Evolutionary conservation across 2,888 invertebrate species (phyloP), one percentile per base, ranked within the genome.

Genomic region (Sinotaia quadrata): DNA sequence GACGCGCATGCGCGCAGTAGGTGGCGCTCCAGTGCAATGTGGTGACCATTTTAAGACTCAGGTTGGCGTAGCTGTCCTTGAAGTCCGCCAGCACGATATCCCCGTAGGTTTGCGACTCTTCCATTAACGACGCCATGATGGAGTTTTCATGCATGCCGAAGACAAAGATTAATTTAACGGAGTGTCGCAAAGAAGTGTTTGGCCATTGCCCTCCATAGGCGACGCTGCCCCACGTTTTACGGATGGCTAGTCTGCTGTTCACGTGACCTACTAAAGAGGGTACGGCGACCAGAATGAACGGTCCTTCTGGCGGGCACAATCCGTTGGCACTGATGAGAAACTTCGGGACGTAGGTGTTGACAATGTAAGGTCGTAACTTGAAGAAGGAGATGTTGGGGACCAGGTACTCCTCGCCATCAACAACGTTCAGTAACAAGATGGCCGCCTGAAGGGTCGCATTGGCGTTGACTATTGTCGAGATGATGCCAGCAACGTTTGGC

Each of bases 21-120:
- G 34, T 49, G 34, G 33, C n/a, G n/a, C 44, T 58, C 58, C 49
- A 67, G 37, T 57, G 29, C 1, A 67, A 36, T 7, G 29, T 58
- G 15, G 52, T 37, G 24, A 52, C 4, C 12, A 58, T 34, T 36
- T 67, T 67, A 24, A 27, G 24, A 12, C 60, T 57, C 15, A 67
- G 59, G 24, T 67, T 67, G 12, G 41, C 37, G 58, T 67, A 67
- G 2, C 60, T 33, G 49, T 67, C 67, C 18, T 24, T 24, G 41
- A 59, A 52, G 59, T 60, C 60, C 1, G 51, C 60, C 3, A 31
- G n/a, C 33, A 67, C 34, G 10, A 67, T 27, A 44, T 67, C 67
- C 27, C 52, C 15, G 34, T 24, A 56, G 27, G 49, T 58, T 4
- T 41, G 8, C 29, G 29, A 21, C 33, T 52, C 24, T 21, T 18